These are phyloP conservation scores for Epiblema foenella DNA, from an alignment of 2,888 invertebrate genomes.

Conservation along the genomic window DNA sequence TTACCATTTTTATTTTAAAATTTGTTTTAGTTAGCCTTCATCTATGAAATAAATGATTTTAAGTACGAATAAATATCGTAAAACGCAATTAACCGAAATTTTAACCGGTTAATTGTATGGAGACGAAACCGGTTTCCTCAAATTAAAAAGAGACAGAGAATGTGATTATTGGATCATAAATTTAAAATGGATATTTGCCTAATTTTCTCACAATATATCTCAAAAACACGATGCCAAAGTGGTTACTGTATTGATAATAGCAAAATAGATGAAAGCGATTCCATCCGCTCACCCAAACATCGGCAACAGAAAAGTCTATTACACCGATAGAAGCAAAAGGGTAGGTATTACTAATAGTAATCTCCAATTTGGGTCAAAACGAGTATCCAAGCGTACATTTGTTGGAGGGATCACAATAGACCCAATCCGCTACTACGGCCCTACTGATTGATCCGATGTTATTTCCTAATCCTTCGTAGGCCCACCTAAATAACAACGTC, in stretches of 20 bases:
- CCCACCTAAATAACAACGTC: constrained; percentile 35
- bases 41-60: too few relatives aligned
- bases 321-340: constrained; percentile 32
- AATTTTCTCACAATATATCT: background rate
- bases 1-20: too few relatives aligned
- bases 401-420: constrained; percentile 48
- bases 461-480: constrained; percentile 50
- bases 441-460: constrained; percentile 55
- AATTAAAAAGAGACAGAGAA: too few relatives aligned
- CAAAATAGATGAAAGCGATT: constrained; percentile 4
- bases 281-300: constrained; percentile 7
- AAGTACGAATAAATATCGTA: too few relatives aligned
- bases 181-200: too few relatives aligned
- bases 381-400: constrained; percentile 46
- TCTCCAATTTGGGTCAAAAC: constrained; percentile 41
- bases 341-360: constrained; percentile 45
- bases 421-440: constrained; percentile 53
- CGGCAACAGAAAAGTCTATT: constrained; percentile 29
- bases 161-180: too few relatives aligned
- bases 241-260: background rate
- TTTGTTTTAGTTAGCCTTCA: too few relatives aligned
- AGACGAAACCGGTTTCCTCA: too few relatives aligned
- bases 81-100: too few relatives aligned
- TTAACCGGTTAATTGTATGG: too few relatives aligned
- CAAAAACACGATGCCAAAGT: background rate